Percentiles rank a stretch among this genome's conserved stretches.
These are phyloP conservation scores for Pelosia muscerda DNA, from an alignment of 2,888 invertebrate genomes.

Conservation along the genomic window DNA sequence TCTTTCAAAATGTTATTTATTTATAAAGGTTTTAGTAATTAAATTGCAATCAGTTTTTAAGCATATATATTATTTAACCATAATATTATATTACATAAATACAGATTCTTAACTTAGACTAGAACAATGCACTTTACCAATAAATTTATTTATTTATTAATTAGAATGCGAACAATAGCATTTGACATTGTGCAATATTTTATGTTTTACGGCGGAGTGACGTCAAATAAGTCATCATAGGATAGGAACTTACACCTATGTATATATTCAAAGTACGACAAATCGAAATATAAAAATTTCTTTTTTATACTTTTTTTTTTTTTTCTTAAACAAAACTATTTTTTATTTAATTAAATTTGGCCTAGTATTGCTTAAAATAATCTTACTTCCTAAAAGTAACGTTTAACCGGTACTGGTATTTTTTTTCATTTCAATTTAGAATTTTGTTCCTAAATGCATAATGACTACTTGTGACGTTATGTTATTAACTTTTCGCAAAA, in stretches of 20 bases:
- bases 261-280: not conserved
- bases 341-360: too few species aligned
- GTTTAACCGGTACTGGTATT: not conserved
- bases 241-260: not conserved
- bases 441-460: not conserved
- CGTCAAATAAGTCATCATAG: not conserved
- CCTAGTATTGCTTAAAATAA: not conserved
- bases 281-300: too few species aligned
- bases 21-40: not conserved
- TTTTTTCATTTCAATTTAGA: not conserved
- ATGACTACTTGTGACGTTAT: not conserved
- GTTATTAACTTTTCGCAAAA: not conserved
- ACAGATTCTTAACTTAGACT: constrained; percentile 59
- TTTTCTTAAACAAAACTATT: too few species aligned
- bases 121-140: constrained; percentile 44
- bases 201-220: not conserved
- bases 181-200: constrained; percentile 4
- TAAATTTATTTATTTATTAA: not conserved
- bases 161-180: too few species aligned
- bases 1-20: too few species aligned
- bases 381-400: not conserved
- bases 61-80: constrained; percentile 51
- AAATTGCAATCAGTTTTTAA: constrained; percentile 4
- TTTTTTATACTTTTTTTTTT: too few species aligned
- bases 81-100: constrained; percentile 38